Percentiles rank a stretch among this genome's conserved stretches.
These are phyloP conservation scores for Dasypus novemcinctus DNA, from an alignment of 2,113 vertebrate species.

Conservation along the genomic window DNA sequence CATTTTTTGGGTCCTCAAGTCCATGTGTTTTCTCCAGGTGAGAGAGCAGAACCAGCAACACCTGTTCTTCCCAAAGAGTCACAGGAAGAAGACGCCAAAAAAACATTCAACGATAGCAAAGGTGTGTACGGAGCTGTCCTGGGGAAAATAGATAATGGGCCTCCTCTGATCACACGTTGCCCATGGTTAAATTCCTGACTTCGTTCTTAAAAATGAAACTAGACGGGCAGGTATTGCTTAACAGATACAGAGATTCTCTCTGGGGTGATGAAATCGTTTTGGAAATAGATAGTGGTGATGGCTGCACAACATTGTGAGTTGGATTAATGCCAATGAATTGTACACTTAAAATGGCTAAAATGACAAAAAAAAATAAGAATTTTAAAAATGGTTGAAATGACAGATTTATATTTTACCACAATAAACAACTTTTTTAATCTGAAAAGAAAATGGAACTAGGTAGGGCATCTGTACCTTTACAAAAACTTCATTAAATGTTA, in stretches of 20 bases:
- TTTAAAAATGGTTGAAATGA: too few species aligned
- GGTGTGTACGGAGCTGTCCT: constrained; percentile 75
- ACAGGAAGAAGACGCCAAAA: constrained; percentile 77
- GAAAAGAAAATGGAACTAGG: background rate
- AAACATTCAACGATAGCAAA: constrained; percentile 83
- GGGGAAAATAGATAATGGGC: background rate
- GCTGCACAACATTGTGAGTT: too few species aligned
- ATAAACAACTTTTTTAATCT: too few species aligned
- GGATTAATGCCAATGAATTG: too few species aligned
- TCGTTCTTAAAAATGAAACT: background rate
- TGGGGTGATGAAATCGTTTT: too few species aligned
- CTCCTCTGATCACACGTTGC: background rate
- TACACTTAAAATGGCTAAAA: too few species aligned
- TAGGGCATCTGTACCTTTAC: background rate
- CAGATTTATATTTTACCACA: too few species aligned
- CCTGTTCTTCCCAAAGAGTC: constrained; percentile 80
- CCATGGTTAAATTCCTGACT: background rate
- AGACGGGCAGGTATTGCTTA: background rate
- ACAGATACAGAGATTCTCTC: too few species aligned
- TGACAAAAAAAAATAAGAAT: too few species aligned
- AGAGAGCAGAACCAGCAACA: constrained; percentile 73
- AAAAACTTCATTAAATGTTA: background rate
- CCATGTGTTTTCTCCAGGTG: constrained; percentile 60
- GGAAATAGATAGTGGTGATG: too few species aligned
- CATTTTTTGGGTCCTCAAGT: constrained; percentile 30